phyloP scores from a whole-genome alignment of 2,113 vertebrate genomes.

The Hyla sarda region DNA sequence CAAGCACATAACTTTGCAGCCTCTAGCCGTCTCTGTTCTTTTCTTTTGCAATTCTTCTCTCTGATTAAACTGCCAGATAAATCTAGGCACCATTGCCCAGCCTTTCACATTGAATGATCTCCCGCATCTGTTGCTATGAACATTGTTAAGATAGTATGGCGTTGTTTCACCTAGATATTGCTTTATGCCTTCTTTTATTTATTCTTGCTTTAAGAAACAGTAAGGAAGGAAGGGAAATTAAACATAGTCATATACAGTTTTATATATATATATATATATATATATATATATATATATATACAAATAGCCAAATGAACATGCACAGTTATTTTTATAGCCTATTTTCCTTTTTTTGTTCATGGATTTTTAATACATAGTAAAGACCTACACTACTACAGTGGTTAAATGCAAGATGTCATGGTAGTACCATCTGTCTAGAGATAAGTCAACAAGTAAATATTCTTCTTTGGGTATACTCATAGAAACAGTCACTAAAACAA shows the following conservation, averaged over 20 bases:
- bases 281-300: no score
- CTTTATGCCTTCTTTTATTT: constrained; percentile 15
- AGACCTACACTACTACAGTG: neutral
- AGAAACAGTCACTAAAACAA: no score
- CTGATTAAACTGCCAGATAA: constrained; percentile 72
- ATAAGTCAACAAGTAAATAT: no score
- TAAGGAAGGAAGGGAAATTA: neutral
- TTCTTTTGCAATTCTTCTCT: constrained; percentile 73
- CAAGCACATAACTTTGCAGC: constrained; percentile 69
- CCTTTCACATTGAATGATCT: constrained; percentile 73
- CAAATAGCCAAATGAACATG: neutral
- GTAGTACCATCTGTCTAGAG: no score
- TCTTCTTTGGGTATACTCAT: no score
- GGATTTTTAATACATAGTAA: neutral
- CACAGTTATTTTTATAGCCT: neutral
- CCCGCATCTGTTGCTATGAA: constrained; percentile 67
- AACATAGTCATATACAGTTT: neutral
- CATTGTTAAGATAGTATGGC: constrained; percentile 62
- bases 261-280: no score
- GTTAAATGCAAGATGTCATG: no score
- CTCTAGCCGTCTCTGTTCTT: constrained; percentile 70
- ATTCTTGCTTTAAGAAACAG: neutral
- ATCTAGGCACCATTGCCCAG: constrained; percentile 66
- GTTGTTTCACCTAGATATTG: constrained; percentile 61
- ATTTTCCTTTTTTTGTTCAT: neutral